Evolutionary conservation across 2,797 vertebrate species (phyloP), one percentile per base, ranked within the genome.

Genomic region (Oreonectes daqikongensis): DNA sequence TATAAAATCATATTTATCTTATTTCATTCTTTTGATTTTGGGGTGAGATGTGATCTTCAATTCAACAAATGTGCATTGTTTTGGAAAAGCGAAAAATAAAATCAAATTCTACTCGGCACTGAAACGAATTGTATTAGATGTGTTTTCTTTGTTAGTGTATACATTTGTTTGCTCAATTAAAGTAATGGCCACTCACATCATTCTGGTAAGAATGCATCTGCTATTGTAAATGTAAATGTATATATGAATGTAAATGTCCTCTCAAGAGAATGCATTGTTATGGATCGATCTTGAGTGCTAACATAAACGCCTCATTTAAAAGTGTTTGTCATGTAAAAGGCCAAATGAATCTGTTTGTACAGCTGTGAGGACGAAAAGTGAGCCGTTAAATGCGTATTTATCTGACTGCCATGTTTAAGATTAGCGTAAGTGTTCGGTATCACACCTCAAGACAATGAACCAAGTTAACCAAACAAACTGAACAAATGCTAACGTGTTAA

Each of bases 221-320:
- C 66, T 38, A 22, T 61, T 69, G 30, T 52, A 63, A 42, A 76
- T 76, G 28, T n/a, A 59, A 59, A 61, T 60, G 66, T 52, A 44
- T 11, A 63, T 76, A 46, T 28, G 59, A 10, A 76, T 77, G 75
- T 63, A 77, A 77, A 77, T 61, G 44, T 28, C 11, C 2, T 52
- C 66, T 63, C 65, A 10, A n/a, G 44, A 61, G 65, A 44, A 69
- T 3, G 44, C 32, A 69, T 77, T 77, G 57, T 77, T 57, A 69
- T 77, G 55, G 44, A 28, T 42, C 30, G 18, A 22, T 32, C 2
- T n/a, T 48, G 53, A 59, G 65, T 44, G 38, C 40, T 55, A 69
- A 68, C 74, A 17, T 61, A 52, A 50, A 50, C 32, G 4, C 30
- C 65, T 42, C 66, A 32, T 61, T 69, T 77, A 30, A 69, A 69